phyloP scores from a whole-genome alignment of 2,113 vertebrate species.

The Boulengeromyrus knoepffleri region DNA sequence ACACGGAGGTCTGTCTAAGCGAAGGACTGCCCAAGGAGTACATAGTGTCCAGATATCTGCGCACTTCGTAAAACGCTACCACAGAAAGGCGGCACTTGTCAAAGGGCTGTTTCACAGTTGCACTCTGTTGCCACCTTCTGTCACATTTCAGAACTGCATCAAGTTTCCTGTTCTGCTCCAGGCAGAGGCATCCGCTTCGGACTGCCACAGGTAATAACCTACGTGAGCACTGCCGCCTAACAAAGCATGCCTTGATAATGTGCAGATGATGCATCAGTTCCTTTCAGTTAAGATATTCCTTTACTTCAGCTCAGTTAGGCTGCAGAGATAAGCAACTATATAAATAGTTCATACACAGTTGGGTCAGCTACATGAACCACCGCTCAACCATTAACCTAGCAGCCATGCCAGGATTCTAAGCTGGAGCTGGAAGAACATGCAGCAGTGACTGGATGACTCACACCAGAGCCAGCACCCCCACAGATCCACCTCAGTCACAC shows the following conservation, averaged over 20 bases:
- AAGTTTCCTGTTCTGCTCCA: background rate
- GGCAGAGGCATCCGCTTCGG: background rate
- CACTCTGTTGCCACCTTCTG: slow-evolving; percentile 3
- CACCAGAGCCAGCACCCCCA: background rate
- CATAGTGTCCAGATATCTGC: background rate
- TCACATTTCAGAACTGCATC: background rate
- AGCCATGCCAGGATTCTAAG: background rate
- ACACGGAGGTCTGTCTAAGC: background rate
- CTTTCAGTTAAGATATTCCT: background rate
- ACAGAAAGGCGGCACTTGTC: background rate
- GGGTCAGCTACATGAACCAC: background rate
- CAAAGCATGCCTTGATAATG: background rate
- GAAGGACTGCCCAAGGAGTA: background rate
- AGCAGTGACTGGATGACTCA: background rate
- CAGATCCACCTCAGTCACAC: background rate
- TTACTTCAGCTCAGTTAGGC: background rate
- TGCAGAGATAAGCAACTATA: background rate
- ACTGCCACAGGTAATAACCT: background rate
- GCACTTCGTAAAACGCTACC: background rate
- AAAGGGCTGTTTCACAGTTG: background rate
- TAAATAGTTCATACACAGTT: background rate
- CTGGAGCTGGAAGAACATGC: background rate
- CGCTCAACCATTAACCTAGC: background rate
- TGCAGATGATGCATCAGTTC: background rate
- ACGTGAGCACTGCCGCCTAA: background rate